Evolutionary conservation across 2,888 invertebrate genomes (phyloP).

Genomic region (Coremacera marginata): DNA sequence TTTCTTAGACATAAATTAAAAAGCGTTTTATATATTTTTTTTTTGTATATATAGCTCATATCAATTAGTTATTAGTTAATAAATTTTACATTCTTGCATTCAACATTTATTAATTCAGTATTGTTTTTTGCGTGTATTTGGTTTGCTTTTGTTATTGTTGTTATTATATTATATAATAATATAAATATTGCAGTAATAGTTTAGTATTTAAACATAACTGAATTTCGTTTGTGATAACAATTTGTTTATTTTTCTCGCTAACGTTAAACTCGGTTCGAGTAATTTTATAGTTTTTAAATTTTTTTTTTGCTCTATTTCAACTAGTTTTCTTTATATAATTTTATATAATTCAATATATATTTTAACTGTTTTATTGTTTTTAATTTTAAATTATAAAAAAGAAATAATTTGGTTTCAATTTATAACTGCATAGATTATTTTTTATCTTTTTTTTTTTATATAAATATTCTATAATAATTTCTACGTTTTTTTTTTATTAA

Average conservation of each 20-base stretch:
- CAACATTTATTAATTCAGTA: conserved; percentile 34
- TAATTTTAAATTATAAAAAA: conserved; percentile 44
- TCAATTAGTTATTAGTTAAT: conserved; percentile 33
- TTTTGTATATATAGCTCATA: conserved; percentile 9
- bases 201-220: conserved; percentile 60
- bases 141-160: conserved; percentile 33
- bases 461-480: conserved; percentile 36
- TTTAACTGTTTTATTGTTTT: conserved; percentile 52
- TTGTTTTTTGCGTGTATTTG: conserved; percentile 22
- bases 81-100: conserved; percentile 35
- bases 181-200: conserved; percentile 61
- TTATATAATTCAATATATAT: conserved; percentile 51
- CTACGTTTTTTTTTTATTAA: conserved; percentile 49
- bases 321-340: conserved; percentile 40
- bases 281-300: conserved; percentile 28
- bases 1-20: conserved; percentile 23
- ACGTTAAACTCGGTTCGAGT: conserved; percentile 14
- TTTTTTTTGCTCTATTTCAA: conserved; percentile 33
- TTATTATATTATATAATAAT: conserved; percentile 51
- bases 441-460: background rate
- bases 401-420: conserved; percentile 34
- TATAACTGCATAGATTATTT: background rate
- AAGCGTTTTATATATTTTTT: conserved; percentile 36
- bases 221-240: conserved; percentile 35
- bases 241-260: background rate